Conservation (phyloP, 2,113 vertebrate genomes). For the Pollimyrus isidori region DNA sequence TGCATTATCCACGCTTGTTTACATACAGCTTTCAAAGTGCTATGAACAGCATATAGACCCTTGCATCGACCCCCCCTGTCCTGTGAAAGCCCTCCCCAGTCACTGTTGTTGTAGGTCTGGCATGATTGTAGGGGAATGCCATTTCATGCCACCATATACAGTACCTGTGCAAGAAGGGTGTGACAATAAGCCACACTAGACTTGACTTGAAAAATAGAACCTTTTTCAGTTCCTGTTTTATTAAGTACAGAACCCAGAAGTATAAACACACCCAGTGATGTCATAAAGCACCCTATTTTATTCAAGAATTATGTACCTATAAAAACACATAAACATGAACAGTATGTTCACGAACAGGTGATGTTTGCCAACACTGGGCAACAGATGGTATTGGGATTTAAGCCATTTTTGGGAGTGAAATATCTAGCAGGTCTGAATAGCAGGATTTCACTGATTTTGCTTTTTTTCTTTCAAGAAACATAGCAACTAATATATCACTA, state of each 20-base stretch:
- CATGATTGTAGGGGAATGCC: not conserved
- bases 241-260: not conserved
- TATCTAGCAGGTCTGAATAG: not conserved
- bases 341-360: not conserved
- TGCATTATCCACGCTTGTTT: not conserved
- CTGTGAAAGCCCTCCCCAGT: not conserved
- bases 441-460: not conserved
- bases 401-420: not conserved
- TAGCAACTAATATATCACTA: not conserved
- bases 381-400: not conserved
- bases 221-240: not conserved
- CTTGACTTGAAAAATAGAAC: not conserved
- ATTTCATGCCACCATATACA: not conserved
- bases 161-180: not conserved
- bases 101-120: not conserved
- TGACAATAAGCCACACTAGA: not conserved
- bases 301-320: not conserved
- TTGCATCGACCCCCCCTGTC: not conserved
- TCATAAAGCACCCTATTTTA: not conserved
- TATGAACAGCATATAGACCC: not conserved
- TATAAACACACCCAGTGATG: not conserved
- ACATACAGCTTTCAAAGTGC: not conserved
- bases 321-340: not conserved
- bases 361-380: not conserved
- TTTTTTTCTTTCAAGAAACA: not conserved